Conservation (phyloP, 2,797 vertebrate genomes). For the Pipistrellus kuhlii region DNA sequence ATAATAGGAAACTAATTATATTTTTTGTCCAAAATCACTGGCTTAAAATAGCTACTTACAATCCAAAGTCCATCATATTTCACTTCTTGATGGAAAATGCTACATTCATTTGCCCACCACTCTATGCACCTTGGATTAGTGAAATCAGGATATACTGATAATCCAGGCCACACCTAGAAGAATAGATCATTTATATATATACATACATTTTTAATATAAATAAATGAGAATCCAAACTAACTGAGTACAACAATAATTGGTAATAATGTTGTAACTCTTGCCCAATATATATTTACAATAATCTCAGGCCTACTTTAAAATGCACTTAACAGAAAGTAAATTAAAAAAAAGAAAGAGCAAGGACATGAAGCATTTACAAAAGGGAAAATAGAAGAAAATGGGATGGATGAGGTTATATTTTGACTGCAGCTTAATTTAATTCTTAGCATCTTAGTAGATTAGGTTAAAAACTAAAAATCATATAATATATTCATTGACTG, state of each 20-base stretch:
- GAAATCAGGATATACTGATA: constrained; percentile 96
- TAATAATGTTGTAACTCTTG: background rate
- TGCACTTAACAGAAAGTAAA: background rate
- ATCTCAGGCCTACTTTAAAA: background rate
- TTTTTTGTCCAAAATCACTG: background rate
- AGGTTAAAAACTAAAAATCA: background rate
- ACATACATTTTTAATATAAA: background rate
- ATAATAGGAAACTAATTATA: background rate
- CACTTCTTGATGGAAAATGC: constrained; percentile 86
- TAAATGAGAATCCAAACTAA: background rate
- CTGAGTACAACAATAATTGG: background rate
- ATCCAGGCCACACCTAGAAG: constrained; percentile 96
- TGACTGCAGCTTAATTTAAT: background rate
- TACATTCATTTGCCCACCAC: constrained; percentile 95
- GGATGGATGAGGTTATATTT: background rate
- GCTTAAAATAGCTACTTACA: constrained; percentile 89
- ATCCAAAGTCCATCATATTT: constrained; percentile 97
- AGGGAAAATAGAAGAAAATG: background rate
- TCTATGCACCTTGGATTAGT: constrained; percentile 89
- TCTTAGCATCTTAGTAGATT: background rate
- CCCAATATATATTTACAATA: background rate
- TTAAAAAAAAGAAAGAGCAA: background rate
- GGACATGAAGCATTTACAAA: background rate
- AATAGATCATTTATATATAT: background rate
- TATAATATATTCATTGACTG: background rate